phyloP scores from a whole-genome alignment of 2,113 vertebrate genomes.

The Trichechus manatus region DNA sequence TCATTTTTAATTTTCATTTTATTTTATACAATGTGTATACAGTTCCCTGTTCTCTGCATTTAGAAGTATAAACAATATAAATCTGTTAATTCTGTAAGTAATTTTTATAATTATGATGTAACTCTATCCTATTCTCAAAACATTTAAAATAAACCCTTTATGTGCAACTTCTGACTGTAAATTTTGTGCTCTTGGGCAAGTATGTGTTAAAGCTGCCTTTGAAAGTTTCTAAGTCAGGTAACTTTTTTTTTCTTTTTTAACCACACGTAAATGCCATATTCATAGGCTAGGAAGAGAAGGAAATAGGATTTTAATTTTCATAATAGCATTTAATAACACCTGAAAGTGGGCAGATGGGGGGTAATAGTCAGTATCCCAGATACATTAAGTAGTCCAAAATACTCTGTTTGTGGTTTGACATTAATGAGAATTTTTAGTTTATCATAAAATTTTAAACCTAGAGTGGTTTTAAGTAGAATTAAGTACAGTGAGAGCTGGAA shows the following conservation, averaged over 20 bases:
- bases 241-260: not conserved
- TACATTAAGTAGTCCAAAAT: not conserved
- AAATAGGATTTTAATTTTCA: constrained; percentile 32
- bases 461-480: constrained; percentile 47
- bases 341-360: not conserved
- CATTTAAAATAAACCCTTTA: constrained; percentile 95
- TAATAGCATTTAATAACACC: constrained; percentile 9
- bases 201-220: constrained; percentile 73
- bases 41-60: constrained; percentile 94
- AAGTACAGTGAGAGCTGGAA: not conserved
- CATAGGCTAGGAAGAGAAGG: not conserved
- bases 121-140: constrained; percentile 95
- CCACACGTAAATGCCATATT: constrained; percentile 56
- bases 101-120: constrained; percentile 97
- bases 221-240: constrained; percentile 64
- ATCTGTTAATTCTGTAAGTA: constrained; percentile 96
- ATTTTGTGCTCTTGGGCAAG: constrained; percentile 88
- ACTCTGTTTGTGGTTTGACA: not conserved
- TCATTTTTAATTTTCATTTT: constrained; percentile 89
- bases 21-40: constrained; percentile 94
- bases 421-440: constrained; percentile 43
- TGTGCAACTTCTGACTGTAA: constrained; percentile 91
- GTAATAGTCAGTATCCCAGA: not conserved
- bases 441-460: constrained; percentile 43
- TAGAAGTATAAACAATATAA: constrained; percentile 94